Base-by-base conservation (phyloP, 2,888 invertebrate species). In the Synergus japonicus region DNA sequence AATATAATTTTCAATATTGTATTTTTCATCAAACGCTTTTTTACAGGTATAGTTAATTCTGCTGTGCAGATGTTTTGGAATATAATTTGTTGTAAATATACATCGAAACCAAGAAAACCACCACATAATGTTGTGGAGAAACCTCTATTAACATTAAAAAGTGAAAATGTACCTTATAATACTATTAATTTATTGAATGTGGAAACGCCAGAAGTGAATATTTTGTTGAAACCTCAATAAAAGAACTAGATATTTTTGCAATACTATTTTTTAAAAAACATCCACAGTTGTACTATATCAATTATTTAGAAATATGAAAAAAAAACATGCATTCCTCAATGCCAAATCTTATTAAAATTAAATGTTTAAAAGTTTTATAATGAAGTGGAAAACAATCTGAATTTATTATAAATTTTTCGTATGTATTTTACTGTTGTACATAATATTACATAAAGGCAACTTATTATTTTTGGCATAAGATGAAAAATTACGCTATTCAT, bases 51-150 rank as follows among this genome's bases (percentile, higher is more conserved):
- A 60, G 79, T 91, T 49, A 91, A 91, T 76, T 89, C 82, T 82
- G 77, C 87, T 67, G 89, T 91, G 15, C 91, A 91, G 83, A 85
- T 83, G 58, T 86, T 88, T 80, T 91, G 90, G 90, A 87, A 88
- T 77, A 67, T 90, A 44, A 60, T 89, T 5, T 87, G 78, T 29
- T 90, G 89, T 76, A 88, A 88, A 78, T 89, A 90, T 80, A 67
- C 87, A 12, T 12, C 37, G 49, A 81, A 83, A 37, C 60, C 79
- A 9, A 84, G 85, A 78, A 66, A 44, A 9, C 12, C 44, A 22
- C 12, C 13, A n/a, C 13, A 44, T 49, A 69, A 54, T 10, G 10
- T 15, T 3, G 13, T 18, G n/a, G 18, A 60, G 3, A 60, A 60
- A 60, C 4, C 12, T n/a, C n/a, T n/a, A 22, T 54, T n/a, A 9